Evolutionary conservation across 2,888 invertebrate species (phyloP), one percentile per base, ranked within the genome.

Genomic region (Ischnus inquisitorius): DNA sequence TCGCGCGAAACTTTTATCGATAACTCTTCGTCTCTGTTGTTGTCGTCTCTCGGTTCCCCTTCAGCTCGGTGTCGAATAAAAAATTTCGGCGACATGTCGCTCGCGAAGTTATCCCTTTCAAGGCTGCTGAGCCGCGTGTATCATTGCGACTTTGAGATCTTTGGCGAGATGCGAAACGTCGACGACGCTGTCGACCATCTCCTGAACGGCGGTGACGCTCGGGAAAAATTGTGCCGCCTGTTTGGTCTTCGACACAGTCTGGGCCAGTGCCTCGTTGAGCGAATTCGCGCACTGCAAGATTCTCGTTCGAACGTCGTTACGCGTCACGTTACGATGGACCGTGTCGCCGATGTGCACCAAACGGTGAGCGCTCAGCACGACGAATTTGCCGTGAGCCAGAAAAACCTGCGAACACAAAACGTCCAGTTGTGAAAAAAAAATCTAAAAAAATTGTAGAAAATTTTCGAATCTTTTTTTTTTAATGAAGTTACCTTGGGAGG

Each of bases 261-360:
- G 95, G 51, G 97, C 97, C 4, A 98, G 93, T 1, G 97, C 97
- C 90, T 97, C 97, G 39, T 97, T 97, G 51, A 98, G 93, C 0
- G 96, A 96, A 92, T 98, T 97, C 14, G 97, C 96, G 91, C 96
- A 97, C 86, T 96, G 95, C 67, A 97, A 93, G 51, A 97, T 96
- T 90, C 96, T 95, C 67, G 96, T 95, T 90, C 97, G 96, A 65
- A 98, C 94, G 85, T 97, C 96, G 77, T 95, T 95, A 90, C 97
- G 96, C 39, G 96, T 95, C 60, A 98, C 95, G 93, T 98, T 98
- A 89, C 97, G 96, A 93, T 98, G 97, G 39, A 99, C 97, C 68
- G 97, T 98, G 94, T 99, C 99, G 71, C 98, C 98, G 84, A 98
- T 98, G 92, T 98, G 97, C 22, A 99, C 98, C 91, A 99, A 95